A percentile compares a stretch with the other conserved stretches of the same genome.
These are phyloP conservation scores for Polietes domitor DNA, from an alignment of 2,888 invertebrate species.

Conservation along the genomic window DNA sequence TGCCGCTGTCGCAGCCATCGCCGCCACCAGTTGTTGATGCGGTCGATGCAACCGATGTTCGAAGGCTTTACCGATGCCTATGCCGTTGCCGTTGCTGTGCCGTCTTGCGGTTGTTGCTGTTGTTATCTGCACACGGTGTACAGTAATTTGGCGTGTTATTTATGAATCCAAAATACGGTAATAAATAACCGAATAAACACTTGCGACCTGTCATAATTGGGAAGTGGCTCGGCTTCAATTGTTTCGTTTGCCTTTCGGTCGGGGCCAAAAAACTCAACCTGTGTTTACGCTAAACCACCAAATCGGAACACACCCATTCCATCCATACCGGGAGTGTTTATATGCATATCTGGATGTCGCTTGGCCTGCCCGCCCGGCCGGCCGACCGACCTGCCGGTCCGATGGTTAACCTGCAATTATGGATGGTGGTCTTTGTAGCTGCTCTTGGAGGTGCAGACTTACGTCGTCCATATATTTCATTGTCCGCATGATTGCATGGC, in stretches of 20 bases:
- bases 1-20: no score
- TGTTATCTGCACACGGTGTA: slow-evolving; percentile 54
- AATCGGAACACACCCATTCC: neutral
- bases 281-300: slow-evolving; percentile 55
- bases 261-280: slow-evolving; percentile 42
- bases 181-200: slow-evolving; percentile 77
- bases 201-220: slow-evolving; percentile 72
- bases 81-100: slow-evolving; percentile 21
- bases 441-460: slow-evolving; percentile 40
- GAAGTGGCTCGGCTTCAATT: slow-evolving; percentile 62
- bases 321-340: neutral
- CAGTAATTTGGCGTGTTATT: slow-evolving; percentile 72
- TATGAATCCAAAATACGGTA: slow-evolving; percentile 74
- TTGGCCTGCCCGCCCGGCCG: neutral
- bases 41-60: slow-evolving; percentile 31
- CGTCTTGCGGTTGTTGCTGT: slow-evolving; percentile 19
- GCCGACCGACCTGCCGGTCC: neutral
- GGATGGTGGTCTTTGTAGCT: slow-evolving; percentile 14
- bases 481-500: slow-evolving; percentile 63
- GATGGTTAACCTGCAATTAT: slow-evolving; percentile 37
- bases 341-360: slow-evolving; percentile 25
- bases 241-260: slow-evolving; percentile 46
- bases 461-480: slow-evolving; percentile 38
- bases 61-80: slow-evolving; percentile 23
- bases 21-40: slow-evolving; percentile 18